Evolutionary conservation across 2,113 vertebrate species (phyloP).

Genomic region (Alligator mississippiensis): DNA sequence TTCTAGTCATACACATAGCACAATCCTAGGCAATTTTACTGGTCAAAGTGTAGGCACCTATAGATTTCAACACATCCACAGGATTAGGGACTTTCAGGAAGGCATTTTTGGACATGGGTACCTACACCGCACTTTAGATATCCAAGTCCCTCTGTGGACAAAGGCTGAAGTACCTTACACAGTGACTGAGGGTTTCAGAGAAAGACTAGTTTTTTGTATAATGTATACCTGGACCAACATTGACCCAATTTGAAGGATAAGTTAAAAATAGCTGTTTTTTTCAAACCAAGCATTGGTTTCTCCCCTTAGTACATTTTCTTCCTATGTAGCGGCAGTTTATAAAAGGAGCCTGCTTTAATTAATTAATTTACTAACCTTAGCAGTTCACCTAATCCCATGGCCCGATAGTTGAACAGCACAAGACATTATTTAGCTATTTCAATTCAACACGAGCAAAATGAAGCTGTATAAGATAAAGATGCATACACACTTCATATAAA

Average conservation of each 20-base stretch:
- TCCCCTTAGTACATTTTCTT: not conserved
- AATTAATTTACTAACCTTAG: not conserved
- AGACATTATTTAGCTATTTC: conserved; percentile 2
- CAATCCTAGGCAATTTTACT: too few relatives aligned
- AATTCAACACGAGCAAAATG: conserved; percentile 1
- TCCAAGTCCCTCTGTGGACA: too few relatives aligned
- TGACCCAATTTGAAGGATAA: not conserved
- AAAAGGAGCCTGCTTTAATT: not conserved
- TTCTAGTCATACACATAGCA: too few relatives aligned
- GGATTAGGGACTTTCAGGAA: too few relatives aligned
- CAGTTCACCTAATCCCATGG: not conserved
- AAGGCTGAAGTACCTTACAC: not conserved
- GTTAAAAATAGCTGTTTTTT: not conserved
- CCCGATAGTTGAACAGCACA: not conserved
- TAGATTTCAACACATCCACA: too few relatives aligned
- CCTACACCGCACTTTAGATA: too few relatives aligned
- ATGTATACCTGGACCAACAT: not conserved
- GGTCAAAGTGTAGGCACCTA: too few relatives aligned
- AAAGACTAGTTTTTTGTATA: fast-evolving
- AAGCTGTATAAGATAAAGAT: conserved; percentile 18
- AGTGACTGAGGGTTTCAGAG: not conserved
- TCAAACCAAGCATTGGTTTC: not conserved
- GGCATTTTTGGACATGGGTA: too few relatives aligned
- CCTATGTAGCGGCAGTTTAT: not conserved
- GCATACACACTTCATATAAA: not conserved